A percentile compares a stretch with the other conserved stretches of the same genome.
These are phyloP conservation scores for Neoitamus cyanurus DNA, from an alignment of 2,888 invertebrate genomes.

Conservation along the genomic window DNA sequence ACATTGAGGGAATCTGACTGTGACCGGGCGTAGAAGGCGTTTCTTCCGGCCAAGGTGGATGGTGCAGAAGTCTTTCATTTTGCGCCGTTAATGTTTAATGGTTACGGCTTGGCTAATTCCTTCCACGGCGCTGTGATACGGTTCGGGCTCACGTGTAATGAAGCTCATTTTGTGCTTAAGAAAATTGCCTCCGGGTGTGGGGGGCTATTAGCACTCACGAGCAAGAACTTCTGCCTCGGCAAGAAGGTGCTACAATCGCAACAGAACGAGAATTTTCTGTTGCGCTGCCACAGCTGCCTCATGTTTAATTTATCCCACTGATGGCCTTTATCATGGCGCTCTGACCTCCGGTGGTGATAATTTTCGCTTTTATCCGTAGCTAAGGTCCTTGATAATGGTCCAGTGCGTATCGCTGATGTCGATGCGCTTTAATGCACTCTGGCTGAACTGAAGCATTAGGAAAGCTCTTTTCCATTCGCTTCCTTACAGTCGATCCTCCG, in stretches of 20 bases:
- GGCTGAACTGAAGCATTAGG: background rate
- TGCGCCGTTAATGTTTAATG: background rate
- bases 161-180: conserved; percentile 1
- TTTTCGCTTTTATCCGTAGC: background rate
- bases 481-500: background rate
- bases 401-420: background rate
- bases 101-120: background rate
- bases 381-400: background rate
- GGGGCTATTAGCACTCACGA: background rate
- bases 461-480: background rate
- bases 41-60: background rate
- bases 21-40: background rate
- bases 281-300: background rate
- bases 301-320: background rate
- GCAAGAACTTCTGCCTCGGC: background rate
- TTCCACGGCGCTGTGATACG: background rate
- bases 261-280: no score
- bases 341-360: background rate
- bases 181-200: background rate
- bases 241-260: background rate
- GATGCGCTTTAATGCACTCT: background rate
- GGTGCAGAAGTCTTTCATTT: background rate
- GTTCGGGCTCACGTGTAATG: background rate
- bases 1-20: background rate
- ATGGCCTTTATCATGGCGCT: background rate